Evolutionary conservation across 1,140 invertebrate species (phyloP).

Genomic region (Cotesia typhae): DNA sequence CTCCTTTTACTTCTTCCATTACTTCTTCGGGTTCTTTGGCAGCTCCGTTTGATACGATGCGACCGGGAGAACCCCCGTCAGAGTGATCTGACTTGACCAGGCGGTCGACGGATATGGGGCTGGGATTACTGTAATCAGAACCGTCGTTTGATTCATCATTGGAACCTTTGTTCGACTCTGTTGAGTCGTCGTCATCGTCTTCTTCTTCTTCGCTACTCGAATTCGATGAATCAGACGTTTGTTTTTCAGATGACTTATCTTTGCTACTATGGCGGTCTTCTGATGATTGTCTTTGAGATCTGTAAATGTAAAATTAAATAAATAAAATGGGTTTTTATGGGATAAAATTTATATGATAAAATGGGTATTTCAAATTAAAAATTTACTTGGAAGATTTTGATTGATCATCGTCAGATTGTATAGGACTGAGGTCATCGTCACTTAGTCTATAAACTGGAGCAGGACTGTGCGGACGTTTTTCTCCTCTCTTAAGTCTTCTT

Average conservation of each 20-base stretch:
- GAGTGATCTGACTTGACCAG: slow-evolving; percentile 64
- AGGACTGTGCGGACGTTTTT: slow-evolving; percentile 60
- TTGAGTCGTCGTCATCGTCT: slow-evolving; percentile 61
- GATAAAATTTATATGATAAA: too few species aligned
- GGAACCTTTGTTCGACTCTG: slow-evolving; percentile 67
- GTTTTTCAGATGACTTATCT: slow-evolving; percentile 58
- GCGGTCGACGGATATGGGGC: slow-evolving; percentile 62
- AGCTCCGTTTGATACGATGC: slow-evolving; percentile 67
- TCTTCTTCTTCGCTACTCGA: slow-evolving; percentile 60
- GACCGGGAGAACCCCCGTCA: slow-evolving; percentile 64
- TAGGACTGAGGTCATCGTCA: slow-evolving; percentile 53
- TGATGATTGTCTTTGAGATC: slow-evolving; percentile 54
- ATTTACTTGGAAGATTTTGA: slow-evolving; percentile 59
- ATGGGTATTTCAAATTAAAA: background rate
- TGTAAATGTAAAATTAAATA: slow-evolving; percentile 25
- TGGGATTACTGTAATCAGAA: slow-evolving; percentile 65
- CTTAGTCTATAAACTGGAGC: slow-evolving; percentile 56
- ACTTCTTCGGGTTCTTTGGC: slow-evolving; percentile 58
- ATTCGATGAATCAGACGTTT: slow-evolving; percentile 61
- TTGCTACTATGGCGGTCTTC: slow-evolving; percentile 52
- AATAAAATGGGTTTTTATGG: too few species aligned
- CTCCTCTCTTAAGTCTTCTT: slow-evolving; percentile 65
- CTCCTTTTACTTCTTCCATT: slow-evolving; percentile 57
- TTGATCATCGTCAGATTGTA: slow-evolving; percentile 51
- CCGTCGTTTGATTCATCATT: slow-evolving; percentile 59